Evolutionary conservation across 2,797 vertebrate genomes (phyloP).

Genomic region (Pseudopleuronectes americanus): DNA sequence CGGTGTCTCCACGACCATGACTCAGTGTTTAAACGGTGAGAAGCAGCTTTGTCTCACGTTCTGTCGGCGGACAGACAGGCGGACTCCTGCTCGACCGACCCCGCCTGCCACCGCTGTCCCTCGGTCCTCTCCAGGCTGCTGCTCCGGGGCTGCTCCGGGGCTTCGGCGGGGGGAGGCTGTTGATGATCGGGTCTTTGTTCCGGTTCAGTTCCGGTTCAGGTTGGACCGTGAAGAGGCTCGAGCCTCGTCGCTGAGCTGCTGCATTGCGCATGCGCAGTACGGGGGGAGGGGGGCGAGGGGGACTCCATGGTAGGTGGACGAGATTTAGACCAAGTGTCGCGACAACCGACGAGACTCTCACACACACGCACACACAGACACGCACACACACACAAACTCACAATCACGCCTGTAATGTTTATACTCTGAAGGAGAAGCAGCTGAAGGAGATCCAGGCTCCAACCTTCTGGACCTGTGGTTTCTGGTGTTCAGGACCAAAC

Average conservation of each 20-base stretch:
- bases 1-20: constrained; percentile 10
- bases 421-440: constrained; percentile 59
- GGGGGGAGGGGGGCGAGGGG: constrained; percentile 4
- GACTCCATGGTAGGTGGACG: constrained; percentile 9
- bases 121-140: background rate
- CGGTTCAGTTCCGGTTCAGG: constrained; percentile 1
- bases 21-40: constrained; percentile 19
- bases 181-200: constrained; percentile 1
- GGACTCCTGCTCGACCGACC: background rate
- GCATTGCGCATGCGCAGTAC: constrained; percentile 55
- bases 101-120: background rate
- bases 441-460: constrained; percentile 65
- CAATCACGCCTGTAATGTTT: constrained; percentile 52
- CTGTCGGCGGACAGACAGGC: too few species aligned
- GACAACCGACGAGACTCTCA: constrained; percentile 20
- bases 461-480: constrained; percentile 89
- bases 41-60: too few species aligned
- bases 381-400: constrained; percentile 18
- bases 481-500: constrained; percentile 82
- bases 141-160: background rate
- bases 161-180: background rate
- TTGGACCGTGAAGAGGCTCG: constrained; percentile 7
- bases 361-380: background rate
- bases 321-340: constrained; percentile 40
- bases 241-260: constrained; percentile 17